Evolutionary conservation across 2,888 invertebrate species (phyloP).

Genomic region (Pinctada fucata): DNA sequence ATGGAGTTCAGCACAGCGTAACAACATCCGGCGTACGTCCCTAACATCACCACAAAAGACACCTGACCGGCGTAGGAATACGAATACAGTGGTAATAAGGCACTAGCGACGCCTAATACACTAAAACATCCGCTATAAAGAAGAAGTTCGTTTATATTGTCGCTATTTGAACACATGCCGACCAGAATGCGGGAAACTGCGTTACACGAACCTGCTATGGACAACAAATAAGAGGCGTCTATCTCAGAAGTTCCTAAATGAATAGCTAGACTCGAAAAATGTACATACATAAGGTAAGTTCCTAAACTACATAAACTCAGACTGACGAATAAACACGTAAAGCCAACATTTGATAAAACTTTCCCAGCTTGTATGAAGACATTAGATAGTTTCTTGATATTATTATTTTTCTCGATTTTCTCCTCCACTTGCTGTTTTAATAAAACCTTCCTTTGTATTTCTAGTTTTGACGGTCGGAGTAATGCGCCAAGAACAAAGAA

Average conservation of each 20-base stretch:
- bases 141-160: constrained; percentile 50
- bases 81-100: constrained; percentile 49
- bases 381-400: constrained; percentile 19
- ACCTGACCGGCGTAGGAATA: constrained; percentile 45
- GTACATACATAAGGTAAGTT: constrained; percentile 54
- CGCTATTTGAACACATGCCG: constrained; percentile 41
- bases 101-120: constrained; percentile 44
- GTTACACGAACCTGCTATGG: constrained; percentile 47
- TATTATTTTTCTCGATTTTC: constrained; percentile 29
- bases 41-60: constrained; percentile 46
- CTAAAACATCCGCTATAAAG: constrained; percentile 49
- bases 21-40: constrained; percentile 52
- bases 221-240: constrained; percentile 42
- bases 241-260: constrained; percentile 39
- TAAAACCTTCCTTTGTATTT: constrained; percentile 29
- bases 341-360: constrained; percentile 45
- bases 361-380: constrained; percentile 41
- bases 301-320: constrained; percentile 48
- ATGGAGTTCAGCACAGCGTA: constrained; percentile 54
- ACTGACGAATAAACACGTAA: constrained; percentile 47
- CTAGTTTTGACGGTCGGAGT: constrained; percentile 50
- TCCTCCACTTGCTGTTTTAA: not conserved
- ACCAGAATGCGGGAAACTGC: constrained; percentile 47
- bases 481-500: constrained; percentile 49
- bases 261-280: constrained; percentile 47